phyloP scores from a whole-genome alignment of 2,113 vertebrate genomes.

The Apodemus sylvaticus region DNA sequence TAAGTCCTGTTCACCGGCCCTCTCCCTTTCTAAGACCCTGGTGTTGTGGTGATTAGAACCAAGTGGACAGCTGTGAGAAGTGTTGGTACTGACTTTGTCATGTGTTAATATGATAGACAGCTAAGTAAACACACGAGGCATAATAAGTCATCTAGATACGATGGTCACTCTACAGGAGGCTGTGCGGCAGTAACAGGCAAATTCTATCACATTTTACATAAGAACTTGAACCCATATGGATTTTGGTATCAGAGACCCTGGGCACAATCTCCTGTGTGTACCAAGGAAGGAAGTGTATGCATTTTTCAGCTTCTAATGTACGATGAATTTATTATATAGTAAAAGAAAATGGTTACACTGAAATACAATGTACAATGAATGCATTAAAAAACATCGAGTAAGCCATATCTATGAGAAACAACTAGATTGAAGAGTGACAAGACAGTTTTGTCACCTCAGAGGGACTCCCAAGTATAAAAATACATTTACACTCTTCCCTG shows the following conservation, averaged over 20 bases:
- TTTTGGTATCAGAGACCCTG: neutral
- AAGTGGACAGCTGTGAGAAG: neutral
- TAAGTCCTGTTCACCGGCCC: neutral
- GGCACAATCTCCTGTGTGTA: neutral
- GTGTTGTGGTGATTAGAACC: neutral
- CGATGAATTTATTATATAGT: no score
- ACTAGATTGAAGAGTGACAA: neutral
- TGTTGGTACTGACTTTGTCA: accelerated
- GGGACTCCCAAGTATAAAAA: neutral
- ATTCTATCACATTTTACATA: neutral
- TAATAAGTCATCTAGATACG: neutral
- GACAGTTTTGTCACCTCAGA: neutral
- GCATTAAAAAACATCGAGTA: neutral
- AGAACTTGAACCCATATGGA: neutral
- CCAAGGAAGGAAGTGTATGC: neutral
- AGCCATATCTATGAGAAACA: neutral
- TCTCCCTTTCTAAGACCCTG: neutral
- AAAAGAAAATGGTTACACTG: neutral
- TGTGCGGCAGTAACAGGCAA: no score
- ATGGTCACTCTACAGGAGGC: no score
- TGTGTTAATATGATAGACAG: neutral
- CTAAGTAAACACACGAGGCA: neutral
- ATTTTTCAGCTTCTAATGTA: neutral
- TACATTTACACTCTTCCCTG: neutral
- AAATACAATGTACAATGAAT: neutral